Evolutionary conservation across 64 coral and sea anemone genomes (phyloP).

Genomic region (Actinia equina): DNA sequence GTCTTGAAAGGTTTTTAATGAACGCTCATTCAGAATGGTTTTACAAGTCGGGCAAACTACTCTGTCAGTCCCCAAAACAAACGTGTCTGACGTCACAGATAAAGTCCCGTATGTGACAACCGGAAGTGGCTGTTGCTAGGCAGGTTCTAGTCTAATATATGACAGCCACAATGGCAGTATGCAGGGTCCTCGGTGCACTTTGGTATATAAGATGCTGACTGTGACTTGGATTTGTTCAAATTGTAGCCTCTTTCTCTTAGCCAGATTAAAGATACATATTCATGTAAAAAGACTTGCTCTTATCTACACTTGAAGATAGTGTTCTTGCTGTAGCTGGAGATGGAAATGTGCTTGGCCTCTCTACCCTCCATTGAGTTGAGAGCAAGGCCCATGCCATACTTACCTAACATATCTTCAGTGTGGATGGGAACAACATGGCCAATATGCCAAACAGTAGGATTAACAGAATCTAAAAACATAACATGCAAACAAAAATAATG

Average conservation of each 20-base stretch:
- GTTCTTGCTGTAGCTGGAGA: constrained; percentile 39
- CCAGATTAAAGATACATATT: constrained; percentile 54
- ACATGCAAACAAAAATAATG: constrained; percentile 7
- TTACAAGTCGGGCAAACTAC: too few relatives aligned
- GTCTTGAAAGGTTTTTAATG: too few relatives aligned
- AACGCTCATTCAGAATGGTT: too few relatives aligned
- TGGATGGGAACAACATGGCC: constrained; percentile 41
- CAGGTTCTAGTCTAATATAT: too few relatives aligned
- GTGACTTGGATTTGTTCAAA: neutral
- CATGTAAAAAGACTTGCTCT: constrained; percentile 38
- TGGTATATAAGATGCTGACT: constrained; percentile 19
- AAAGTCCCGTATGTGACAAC: too few relatives aligned
- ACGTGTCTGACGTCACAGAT: too few relatives aligned
- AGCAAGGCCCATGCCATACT: constrained; percentile 37
- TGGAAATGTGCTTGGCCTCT: constrained; percentile 44
- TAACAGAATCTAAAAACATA: constrained; percentile 3
- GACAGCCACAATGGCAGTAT: constrained; percentile 37
- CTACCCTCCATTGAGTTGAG: constrained; percentile 65
- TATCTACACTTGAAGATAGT: neutral
- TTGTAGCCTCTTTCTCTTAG: constrained; percentile 43
- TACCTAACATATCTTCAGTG: constrained; percentile 32
- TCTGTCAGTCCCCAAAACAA: too few relatives aligned
- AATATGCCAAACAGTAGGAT: constrained; percentile 29
- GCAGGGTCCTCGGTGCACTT: neutral
- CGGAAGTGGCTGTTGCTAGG: too few relatives aligned